Evolutionary conservation across 92 coral and sea anemone species (phyloP).

Genomic region (Parazoanthus swiftii): DNA sequence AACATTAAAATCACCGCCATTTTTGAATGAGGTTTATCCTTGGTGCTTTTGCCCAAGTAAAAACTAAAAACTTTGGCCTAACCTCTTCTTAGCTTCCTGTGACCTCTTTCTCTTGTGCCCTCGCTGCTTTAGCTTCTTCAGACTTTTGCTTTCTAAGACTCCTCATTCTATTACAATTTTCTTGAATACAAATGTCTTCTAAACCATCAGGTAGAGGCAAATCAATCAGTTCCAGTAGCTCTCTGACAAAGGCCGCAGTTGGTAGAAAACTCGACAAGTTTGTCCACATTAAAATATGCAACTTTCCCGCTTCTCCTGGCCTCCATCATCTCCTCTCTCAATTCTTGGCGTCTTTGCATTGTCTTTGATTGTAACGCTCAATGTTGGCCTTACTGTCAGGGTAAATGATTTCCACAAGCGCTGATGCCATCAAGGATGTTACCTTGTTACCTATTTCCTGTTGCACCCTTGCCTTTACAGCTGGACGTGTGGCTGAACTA

Average conservation of each 20-base stretch:
- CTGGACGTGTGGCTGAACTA: constrained; percentile 7
- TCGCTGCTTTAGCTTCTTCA: background rate
- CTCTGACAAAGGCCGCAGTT: constrained; percentile 51
- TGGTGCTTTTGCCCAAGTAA: background rate
- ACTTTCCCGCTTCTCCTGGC: no score
- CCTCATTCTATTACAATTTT: constrained; percentile 30
- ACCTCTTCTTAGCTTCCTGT: constrained; percentile 16
- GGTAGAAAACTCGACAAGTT: constrained; percentile 36
- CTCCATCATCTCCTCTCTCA: no score
- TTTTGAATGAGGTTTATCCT: background rate
- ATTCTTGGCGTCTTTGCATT: no score
- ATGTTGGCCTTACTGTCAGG: constrained; percentile 37
- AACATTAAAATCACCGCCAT: background rate
- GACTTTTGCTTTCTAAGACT: background rate
- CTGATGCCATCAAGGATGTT: constrained; percentile 3
- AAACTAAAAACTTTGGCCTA: no score
- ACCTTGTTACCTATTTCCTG: constrained; percentile 43
- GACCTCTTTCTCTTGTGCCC: constrained; percentile 9
- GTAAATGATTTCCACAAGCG: constrained; percentile 8
- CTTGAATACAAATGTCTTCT: constrained; percentile 26
- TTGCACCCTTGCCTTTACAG: constrained; percentile 34
- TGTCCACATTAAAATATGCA: no score
- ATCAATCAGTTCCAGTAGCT: constrained; percentile 34
- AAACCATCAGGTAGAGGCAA: constrained; percentile 49
- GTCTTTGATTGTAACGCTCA: constrained; percentile 50